Conservation (phyloP, 1,140 invertebrate genomes). For the Ceratina japonica region DNA sequence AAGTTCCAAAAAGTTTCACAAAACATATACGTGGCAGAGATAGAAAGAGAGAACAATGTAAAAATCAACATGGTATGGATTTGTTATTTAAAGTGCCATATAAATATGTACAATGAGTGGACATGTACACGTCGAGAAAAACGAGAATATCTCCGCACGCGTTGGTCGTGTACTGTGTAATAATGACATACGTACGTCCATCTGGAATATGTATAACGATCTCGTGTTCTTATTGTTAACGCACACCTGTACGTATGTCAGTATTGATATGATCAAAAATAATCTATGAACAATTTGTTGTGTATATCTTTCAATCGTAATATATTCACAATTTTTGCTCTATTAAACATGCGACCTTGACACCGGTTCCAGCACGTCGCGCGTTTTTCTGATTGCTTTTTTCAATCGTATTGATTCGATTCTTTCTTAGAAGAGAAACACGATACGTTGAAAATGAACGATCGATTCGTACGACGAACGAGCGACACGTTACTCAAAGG, state of each 20-base stretch:
- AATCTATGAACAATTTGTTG: conserved; percentile 73
- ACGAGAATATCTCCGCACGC: conserved; percentile 46
- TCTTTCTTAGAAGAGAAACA: neutral
- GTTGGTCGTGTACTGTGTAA: conserved; percentile 32
- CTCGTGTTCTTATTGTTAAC: conserved; percentile 67
- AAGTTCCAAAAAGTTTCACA: conserved; percentile 18
- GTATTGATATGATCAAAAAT: conserved; percentile 75
- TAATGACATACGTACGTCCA: conserved; percentile 47
- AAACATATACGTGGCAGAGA: conserved; percentile 10
- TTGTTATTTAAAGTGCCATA: conserved; percentile 64
- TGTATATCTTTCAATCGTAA: conserved; percentile 39
- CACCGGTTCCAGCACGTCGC: conserved; percentile 14
- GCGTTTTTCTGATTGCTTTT: conserved; percentile 7
- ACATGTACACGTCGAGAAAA: conserved; percentile 55
- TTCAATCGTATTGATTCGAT: neutral
- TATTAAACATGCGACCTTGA: neutral
- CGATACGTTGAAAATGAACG: conserved; percentile 1
- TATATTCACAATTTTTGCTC: conserved; percentile 31
- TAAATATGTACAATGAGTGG: conserved; percentile 67
- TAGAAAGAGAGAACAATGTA: conserved; percentile 46
- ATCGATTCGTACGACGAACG: neutral
- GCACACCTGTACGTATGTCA: conserved; percentile 62
- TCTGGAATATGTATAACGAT: conserved; percentile 71
- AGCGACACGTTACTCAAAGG: neutral
- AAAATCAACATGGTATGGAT: conserved; percentile 60